A percentile compares a stretch with the other conserved stretches of the same genome.
These are phyloP conservation scores for Spilogale gracilis DNA, from an alignment of 2,113 vertebrate genomes.

Conservation along the genomic window DNA sequence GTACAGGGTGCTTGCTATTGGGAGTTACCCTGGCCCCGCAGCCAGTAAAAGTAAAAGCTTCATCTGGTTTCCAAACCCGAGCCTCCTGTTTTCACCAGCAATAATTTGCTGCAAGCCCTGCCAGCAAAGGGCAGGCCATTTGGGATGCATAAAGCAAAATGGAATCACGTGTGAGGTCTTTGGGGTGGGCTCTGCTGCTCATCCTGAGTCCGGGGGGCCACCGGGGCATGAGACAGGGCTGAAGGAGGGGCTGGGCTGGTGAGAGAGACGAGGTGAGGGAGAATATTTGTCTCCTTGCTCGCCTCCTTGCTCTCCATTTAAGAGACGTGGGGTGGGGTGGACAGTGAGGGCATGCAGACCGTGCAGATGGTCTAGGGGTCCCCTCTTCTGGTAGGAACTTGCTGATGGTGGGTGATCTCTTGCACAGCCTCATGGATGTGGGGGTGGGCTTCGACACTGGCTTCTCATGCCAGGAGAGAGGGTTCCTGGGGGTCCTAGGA, in stretches of 20 bases:
- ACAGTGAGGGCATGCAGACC: not conserved
- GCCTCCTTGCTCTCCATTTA: not conserved
- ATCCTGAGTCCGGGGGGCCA: not conserved
- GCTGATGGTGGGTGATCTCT: constrained; percentile 19
- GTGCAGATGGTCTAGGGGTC: not conserved
- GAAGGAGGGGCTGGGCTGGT: not conserved
- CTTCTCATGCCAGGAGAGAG: not conserved
- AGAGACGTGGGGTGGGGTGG: not conserved
- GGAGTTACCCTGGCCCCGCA: constrained; percentile 52
- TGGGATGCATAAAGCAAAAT: constrained; percentile 81
- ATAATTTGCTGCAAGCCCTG: constrained; percentile 68
- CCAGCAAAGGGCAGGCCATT: constrained; percentile 64
- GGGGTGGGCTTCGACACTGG: constrained; percentile 19
- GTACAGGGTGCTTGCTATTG: constrained; percentile 49
- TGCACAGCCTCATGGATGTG: constrained; percentile 46
- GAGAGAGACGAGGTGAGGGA: not conserved
- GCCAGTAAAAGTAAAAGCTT: constrained; percentile 78
- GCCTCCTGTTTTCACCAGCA: constrained; percentile 79
- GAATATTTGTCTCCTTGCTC: not conserved
- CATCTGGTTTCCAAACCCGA: constrained; percentile 78
- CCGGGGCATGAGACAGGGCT: not conserved
- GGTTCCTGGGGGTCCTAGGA: not conserved
- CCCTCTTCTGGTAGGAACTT: not conserved
- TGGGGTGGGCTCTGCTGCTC: constrained; percentile 58
- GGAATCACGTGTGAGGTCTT: constrained; percentile 71